phyloP scores from a whole-genome alignment of 2,113 vertebrate genomes.

The Channa maculata region DNA sequence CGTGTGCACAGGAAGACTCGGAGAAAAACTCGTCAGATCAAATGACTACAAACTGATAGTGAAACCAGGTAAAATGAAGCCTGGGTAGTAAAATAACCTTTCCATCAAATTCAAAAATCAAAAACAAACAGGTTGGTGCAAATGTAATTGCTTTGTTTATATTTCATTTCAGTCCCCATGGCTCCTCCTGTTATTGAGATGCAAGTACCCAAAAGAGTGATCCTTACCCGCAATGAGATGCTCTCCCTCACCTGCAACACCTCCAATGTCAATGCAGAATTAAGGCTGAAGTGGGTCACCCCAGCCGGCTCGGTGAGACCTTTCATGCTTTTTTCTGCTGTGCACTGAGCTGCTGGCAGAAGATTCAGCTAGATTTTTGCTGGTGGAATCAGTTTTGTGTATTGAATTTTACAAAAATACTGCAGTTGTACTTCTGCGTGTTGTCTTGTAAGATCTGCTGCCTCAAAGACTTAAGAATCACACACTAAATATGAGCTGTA shows the following conservation, averaged over 20 bases:
- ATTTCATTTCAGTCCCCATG: conserved; percentile 84
- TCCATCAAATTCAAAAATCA: not conserved
- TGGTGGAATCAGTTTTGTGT: not conserved
- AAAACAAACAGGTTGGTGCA: not conserved
- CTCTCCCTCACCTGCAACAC: conserved; percentile 89
- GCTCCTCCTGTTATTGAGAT: conserved; percentile 86
- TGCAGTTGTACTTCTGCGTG: not conserved
- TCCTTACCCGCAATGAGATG: conserved; percentile 87
- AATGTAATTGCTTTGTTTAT: not conserved
- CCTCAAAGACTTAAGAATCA: not conserved
- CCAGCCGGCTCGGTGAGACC: conserved; percentile 86
- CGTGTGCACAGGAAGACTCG: conserved; percentile 84
- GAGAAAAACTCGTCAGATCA: conserved; percentile 67
- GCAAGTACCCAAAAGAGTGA: conserved; percentile 81
- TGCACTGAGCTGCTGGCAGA: conserved; percentile 20
- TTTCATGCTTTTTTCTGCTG: conserved; percentile 35
- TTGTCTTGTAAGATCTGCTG: not conserved
- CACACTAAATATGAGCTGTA: not conserved
- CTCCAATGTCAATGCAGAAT: conserved; percentile 89
- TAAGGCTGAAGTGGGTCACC: conserved; percentile 86
- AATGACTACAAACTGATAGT: conserved; percentile 73
- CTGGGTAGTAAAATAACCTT: not conserved
- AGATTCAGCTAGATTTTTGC: not conserved
- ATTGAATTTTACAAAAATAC: not conserved
- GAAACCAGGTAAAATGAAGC: conserved; percentile 70